A percentile compares a stretch with the other conserved stretches of the same genome.
Conservation (phyloP, 2,113 vertebrate genomes). For the Nycticebus coucang region DNA sequence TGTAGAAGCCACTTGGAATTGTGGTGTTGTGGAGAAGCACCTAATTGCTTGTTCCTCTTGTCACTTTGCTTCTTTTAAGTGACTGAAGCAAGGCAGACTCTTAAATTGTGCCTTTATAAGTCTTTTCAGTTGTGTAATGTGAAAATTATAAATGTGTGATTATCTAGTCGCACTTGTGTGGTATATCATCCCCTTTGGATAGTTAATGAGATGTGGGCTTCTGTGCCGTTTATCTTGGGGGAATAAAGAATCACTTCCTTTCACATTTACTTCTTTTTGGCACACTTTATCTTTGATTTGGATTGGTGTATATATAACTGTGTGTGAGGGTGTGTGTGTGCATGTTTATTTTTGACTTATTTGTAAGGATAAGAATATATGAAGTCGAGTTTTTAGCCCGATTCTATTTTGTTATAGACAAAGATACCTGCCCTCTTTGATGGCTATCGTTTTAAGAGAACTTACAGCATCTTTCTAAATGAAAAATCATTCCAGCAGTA, state of each 20-base stretch:
- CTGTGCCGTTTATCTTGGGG: constrained; percentile 2
- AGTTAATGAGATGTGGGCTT: constrained; percentile 51
- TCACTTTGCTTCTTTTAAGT: constrained; percentile 64
- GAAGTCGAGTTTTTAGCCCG: constrained; percentile 3
- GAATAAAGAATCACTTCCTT: constrained; percentile 52
- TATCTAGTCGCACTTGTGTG: constrained; percentile 24
- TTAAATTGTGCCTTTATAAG: constrained; percentile 61
- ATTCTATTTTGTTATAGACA: constrained; percentile 45
- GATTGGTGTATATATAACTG: constrained; percentile 17
- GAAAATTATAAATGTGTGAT: constrained; percentile 62
- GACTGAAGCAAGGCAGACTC: constrained; percentile 54
- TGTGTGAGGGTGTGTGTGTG: neutral
- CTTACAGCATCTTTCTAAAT: constrained; percentile 84
- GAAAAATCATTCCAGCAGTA: constrained; percentile 84
- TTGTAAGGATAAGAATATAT: neutral
- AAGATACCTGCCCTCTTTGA: neutral
- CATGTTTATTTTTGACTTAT: constrained; percentile 56
- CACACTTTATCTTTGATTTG: constrained; percentile 68
- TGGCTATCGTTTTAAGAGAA: constrained; percentile 81
- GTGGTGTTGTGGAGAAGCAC: constrained; percentile 1
- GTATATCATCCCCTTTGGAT: constrained; percentile 23
- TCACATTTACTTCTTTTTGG: constrained; percentile 16
- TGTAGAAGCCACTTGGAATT: constrained; percentile 13
- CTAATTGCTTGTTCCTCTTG: constrained; percentile 54
- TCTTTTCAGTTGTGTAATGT: constrained; percentile 55